Conservation (phyloP, 2,888 invertebrate genomes). For the Eupelmus urozonus region DNA sequence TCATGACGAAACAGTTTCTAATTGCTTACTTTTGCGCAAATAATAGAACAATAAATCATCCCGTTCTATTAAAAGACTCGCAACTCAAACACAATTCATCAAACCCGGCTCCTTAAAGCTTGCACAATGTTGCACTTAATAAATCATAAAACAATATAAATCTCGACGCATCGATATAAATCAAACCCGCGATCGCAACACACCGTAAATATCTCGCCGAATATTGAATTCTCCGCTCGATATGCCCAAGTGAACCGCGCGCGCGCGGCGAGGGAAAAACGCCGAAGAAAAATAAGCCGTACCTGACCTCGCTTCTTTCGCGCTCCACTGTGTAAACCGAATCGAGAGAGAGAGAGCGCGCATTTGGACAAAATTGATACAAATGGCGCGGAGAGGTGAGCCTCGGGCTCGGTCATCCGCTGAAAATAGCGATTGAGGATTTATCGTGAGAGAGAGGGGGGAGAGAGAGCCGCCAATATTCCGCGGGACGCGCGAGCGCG, state of each 20-base stretch:
- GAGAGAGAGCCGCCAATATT: too few species aligned
- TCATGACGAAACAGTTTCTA: too few species aligned
- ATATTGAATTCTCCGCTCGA: constrained; percentile 18
- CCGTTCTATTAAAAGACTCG: too few species aligned
- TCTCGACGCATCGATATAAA: not conserved
- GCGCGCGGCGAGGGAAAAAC: too few species aligned
- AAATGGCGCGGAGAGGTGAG: constrained; percentile 35
- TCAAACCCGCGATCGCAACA: not conserved
- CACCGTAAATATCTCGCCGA: constrained; percentile 20
- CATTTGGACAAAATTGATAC: constrained; percentile 48
- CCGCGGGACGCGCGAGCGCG: too few species aligned
- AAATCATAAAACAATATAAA: not conserved
- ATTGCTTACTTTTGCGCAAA: too few species aligned
- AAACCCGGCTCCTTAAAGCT: too few species aligned
- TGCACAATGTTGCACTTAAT: not conserved
- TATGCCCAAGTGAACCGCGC: not conserved
- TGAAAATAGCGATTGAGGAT: constrained; percentile 55
- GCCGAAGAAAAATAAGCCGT: not conserved
- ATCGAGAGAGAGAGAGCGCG: constrained; percentile 7
- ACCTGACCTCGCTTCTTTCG: not conserved
- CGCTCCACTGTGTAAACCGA: not conserved
- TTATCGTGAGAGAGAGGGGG: too few species aligned
- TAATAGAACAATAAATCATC: too few species aligned
- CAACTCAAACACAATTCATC: too few species aligned
- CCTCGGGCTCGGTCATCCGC: constrained; percentile 43